Evolutionary conservation across 2,113 vertebrate genomes (phyloP).

Genomic region (Chloropsis hardwickii): DNA sequence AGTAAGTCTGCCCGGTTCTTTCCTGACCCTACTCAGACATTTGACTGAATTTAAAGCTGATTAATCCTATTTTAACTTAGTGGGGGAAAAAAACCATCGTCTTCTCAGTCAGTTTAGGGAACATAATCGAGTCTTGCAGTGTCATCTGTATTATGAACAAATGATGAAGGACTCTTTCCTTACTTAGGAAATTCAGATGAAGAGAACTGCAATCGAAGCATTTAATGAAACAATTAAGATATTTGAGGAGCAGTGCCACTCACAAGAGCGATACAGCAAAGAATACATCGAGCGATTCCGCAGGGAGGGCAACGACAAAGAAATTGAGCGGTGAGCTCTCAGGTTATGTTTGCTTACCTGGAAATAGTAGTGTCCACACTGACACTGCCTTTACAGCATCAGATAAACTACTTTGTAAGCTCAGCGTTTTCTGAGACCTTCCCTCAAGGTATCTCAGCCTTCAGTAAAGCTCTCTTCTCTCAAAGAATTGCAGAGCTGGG

Average conservation of each 20-base stretch:
- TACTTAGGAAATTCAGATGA: conserved; percentile 94
- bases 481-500: neutral
- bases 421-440: neutral
- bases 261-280: conserved; percentile 89
- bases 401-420: neutral
- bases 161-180: neutral
- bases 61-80: neutral
- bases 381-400: neutral
- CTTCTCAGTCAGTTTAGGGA: neutral
- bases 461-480: neutral
- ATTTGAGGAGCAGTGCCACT: conserved; percentile 92
- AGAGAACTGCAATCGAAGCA: conserved; percentile 90
- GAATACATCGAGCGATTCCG: conserved; percentile 89
- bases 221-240: conserved; percentile 96
- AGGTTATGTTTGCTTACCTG: neutral
- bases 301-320: conserved; percentile 86
- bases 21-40: neutral
- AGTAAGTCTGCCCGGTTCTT: neutral
- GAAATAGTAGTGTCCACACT: neutral
- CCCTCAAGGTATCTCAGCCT: neutral
- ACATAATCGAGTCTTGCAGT: neutral
- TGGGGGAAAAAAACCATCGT: neutral
- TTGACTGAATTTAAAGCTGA: neutral
- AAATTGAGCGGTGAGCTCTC: conserved; percentile 85
- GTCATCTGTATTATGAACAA: neutral